Conservation (phyloP, 2,797 vertebrate genomes). For the Melanotaenia nigrans region DNA sequence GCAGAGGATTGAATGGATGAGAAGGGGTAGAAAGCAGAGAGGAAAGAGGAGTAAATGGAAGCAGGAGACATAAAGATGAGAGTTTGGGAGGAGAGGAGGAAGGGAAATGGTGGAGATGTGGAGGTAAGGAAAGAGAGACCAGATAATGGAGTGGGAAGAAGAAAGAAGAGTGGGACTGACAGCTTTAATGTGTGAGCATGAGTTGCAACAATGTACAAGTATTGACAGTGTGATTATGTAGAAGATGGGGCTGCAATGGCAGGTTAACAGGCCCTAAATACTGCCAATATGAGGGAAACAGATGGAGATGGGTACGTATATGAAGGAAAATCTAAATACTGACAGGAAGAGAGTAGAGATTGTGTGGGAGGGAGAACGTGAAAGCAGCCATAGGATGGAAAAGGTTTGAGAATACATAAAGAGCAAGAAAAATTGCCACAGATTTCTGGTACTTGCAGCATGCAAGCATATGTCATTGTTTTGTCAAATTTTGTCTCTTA, state of each 20-base stretch:
- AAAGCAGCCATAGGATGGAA: not conserved
- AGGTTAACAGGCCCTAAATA: conserved; percentile 67
- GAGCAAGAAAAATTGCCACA: conserved; percentile 1
- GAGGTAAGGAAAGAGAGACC: conserved; percentile 37
- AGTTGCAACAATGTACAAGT: conserved; percentile 71
- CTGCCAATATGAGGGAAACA: conserved; percentile 39
- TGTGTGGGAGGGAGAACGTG: conserved; percentile 5
- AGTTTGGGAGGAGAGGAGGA: conserved; percentile 51
- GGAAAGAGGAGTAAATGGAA: conserved; percentile 68
- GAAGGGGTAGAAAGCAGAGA: conserved; percentile 51
- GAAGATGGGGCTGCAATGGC: conserved; percentile 68
- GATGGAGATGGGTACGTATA: conserved; percentile 32
- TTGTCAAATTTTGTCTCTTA: not conserved
- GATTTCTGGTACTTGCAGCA: not conserved
- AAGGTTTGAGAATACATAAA: conserved; percentile 25
- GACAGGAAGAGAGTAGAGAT: conserved; percentile 25
- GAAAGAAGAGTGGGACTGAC: conserved; percentile 49
- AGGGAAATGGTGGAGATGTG: conserved; percentile 41
- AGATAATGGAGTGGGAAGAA: conserved; percentile 46
- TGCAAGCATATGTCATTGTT: not conserved
- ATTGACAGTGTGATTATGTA: conserved; percentile 72
- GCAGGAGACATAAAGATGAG: conserved; percentile 59
- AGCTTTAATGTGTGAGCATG: conserved; percentile 59
- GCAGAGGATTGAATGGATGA: conserved; percentile 56
- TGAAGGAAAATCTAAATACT: conserved; percentile 32